phyloP scores from a whole-genome alignment of 2,888 invertebrate species.

The Hedychridium roseum region DNA sequence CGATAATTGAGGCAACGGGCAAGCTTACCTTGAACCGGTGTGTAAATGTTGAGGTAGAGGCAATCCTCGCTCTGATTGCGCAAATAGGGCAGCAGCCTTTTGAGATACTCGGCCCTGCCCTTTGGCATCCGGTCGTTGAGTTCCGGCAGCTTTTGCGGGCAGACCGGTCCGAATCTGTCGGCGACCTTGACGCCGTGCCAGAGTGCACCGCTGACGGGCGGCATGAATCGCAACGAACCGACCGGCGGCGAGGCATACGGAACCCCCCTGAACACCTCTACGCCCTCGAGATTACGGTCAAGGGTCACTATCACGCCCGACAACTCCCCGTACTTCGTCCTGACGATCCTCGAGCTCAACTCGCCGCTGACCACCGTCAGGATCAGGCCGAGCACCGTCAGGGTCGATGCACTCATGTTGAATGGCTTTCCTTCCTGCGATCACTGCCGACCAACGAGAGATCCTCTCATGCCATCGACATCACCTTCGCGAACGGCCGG shows the following conservation, averaged over 20 bases:
- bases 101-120: conserved; percentile 87
- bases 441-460: too few species aligned
- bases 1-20: background rate
- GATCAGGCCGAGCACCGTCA: conserved; percentile 42
- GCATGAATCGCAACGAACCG: conserved; percentile 92
- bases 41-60: conserved; percentile 95
- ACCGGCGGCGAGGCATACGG: conserved; percentile 94
- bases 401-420: conserved; percentile 43
- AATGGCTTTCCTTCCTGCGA: too few species aligned
- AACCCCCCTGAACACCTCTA: conserved; percentile 92
- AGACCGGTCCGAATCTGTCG: conserved; percentile 88
- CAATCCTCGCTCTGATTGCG: conserved; percentile 96
- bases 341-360: conserved; percentile 83
- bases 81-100: conserved; percentile 85
- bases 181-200: conserved; percentile 91
- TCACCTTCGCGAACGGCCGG: too few species aligned
- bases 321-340: conserved; percentile 88
- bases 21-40: conserved; percentile 86
- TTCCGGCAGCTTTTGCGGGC: conserved; percentile 90
- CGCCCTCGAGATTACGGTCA: conserved; percentile 84
- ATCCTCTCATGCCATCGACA: too few species aligned
- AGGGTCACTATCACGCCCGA: conserved; percentile 85
- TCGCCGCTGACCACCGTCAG: conserved; percentile 42
- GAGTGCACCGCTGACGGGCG: conserved; percentile 91
- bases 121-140: conserved; percentile 88